Percentiles rank a stretch among this genome's conserved stretches.
phyloP scores from a whole-genome alignment of 2,888 invertebrate genomes.

The Antitype chi region DNA sequence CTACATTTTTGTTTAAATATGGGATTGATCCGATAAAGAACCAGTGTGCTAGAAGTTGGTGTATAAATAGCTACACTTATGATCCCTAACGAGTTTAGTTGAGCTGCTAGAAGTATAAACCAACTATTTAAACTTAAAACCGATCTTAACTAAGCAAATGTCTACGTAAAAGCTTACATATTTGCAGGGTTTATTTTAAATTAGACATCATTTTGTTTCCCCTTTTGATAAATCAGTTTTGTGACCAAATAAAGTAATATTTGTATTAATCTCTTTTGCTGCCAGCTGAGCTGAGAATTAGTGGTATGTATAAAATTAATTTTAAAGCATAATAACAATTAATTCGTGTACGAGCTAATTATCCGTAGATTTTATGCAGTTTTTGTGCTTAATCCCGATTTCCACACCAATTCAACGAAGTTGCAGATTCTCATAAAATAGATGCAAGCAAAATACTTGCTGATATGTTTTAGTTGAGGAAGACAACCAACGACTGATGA shows the following conservation, averaged over 20 bases:
- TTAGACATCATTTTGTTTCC: constrained; percentile 28
- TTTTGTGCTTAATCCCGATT: constrained; percentile 6
- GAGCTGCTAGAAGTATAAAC: constrained; percentile 6
- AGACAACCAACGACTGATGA: not conserved
- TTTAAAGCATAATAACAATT: constrained; percentile 43
- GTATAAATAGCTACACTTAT: constrained; percentile 38
- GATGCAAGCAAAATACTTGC: not conserved
- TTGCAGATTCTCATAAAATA: constrained; percentile 3
- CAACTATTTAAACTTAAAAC: constrained; percentile 18
- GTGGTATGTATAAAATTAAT: constrained; percentile 57
- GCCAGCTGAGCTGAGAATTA: constrained; percentile 63
- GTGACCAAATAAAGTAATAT: constrained; percentile 55
- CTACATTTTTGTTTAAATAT: constrained; percentile 56
- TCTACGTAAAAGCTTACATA: not conserved
- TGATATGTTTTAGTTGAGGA: not conserved
- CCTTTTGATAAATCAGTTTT: constrained; percentile 37
- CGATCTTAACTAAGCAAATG: not conserved
- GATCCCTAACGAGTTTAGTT: constrained; percentile 20
- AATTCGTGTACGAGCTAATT: constrained; percentile 13
- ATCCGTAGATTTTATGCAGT: constrained; percentile 6
- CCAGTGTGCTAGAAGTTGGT: constrained; percentile 12
- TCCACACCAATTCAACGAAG: not conserved
- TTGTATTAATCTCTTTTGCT: constrained; percentile 63
- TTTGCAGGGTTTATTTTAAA: constrained; percentile 6
- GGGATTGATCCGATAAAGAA: constrained; percentile 51